Conservation (phyloP, 2,888 invertebrate genomes). For the Melanostoma scalare region DNA sequence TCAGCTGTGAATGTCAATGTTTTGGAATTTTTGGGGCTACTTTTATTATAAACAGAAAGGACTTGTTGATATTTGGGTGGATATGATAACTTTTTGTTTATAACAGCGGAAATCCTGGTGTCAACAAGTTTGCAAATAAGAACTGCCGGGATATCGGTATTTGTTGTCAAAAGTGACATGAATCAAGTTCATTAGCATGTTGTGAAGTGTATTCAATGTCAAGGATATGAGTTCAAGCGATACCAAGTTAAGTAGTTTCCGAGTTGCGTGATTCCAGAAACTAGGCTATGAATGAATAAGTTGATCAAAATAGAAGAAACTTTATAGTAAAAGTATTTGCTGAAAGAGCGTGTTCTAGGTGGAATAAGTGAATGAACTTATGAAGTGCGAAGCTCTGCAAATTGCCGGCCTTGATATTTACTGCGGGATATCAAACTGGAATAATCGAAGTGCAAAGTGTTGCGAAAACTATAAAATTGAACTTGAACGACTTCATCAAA, state of each 20-base stretch:
- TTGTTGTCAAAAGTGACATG: slow-evolving; percentile 40
- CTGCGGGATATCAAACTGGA: no score
- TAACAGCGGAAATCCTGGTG: slow-evolving; percentile 29
- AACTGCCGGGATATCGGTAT: background rate
- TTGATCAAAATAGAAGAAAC: background rate
- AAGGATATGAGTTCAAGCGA: slow-evolving; percentile 34
- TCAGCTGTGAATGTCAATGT: slow-evolving; percentile 59
- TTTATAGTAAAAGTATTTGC: background rate
- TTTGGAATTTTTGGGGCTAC: slow-evolving; percentile 4
- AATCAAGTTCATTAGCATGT: slow-evolving; percentile 9
- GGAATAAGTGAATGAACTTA: slow-evolving; percentile 1
- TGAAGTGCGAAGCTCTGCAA: slow-evolving; percentile 19
- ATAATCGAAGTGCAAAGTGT: no score
- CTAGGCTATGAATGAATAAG: slow-evolving; percentile 20
- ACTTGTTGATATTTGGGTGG: slow-evolving; percentile 53
- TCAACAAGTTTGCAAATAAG: slow-evolving; percentile 54
- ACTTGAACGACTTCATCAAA: no score
- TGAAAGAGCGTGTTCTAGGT: background rate
- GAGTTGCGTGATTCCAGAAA: slow-evolving; percentile 55
- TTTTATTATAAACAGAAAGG: slow-evolving; percentile 13
- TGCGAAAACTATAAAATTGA: no score
- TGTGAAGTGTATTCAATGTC: slow-evolving; percentile 45
- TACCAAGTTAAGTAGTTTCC: slow-evolving; percentile 14
- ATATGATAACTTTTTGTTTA: background rate
- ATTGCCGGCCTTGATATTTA: no score